These are phyloP conservation scores for Acrossocheilus wenchowensis DNA, from an alignment of 2,797 vertebrate genomes.

Conservation along the genomic window DNA sequence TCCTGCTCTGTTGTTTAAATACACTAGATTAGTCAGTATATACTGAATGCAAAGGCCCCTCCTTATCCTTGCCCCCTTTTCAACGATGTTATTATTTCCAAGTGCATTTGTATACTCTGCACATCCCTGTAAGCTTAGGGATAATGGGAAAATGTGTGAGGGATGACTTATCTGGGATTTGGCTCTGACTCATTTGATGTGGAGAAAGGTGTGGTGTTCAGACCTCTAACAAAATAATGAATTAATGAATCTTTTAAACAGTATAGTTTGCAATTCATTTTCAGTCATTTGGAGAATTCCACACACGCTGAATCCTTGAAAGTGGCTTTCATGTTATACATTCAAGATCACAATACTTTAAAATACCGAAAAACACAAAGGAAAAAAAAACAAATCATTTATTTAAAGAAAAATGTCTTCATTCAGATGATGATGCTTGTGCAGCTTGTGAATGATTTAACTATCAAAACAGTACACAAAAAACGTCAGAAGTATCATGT, in stretches of 20 bases:
- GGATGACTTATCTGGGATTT: conserved; percentile 34
- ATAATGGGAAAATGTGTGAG: conserved; percentile 25
- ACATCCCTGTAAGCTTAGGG: conserved; percentile 25
- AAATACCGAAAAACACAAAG: neutral
- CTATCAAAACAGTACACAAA: too few relatives aligned
- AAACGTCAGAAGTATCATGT: neutral
- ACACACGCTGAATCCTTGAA: neutral
- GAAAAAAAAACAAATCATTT: neutral
- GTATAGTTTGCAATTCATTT: neutral
- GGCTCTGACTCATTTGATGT: conserved; percentile 7
- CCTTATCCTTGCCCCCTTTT: neutral
- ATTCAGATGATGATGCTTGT: neutral
- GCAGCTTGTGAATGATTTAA: too few relatives aligned
- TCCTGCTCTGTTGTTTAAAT: conserved; percentile 9
- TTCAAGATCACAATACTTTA: neutral
- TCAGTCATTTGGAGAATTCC: neutral
- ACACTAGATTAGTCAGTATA: conserved; percentile 26
- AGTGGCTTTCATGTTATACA: neutral
- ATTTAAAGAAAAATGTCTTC: neutral
- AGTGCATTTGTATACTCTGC: conserved; percentile 33
- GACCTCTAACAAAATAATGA: neutral
- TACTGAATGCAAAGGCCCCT: neutral
- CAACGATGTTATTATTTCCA: conserved; percentile 27
- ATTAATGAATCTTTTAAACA: neutral
- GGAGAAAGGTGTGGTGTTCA: neutral